A percentile compares a stretch with the other conserved stretches of the same genome.
Evolutionary conservation across 92 coral and sea anemone genomes (phyloP).

Genomic region (Epizoanthus rinbou): DNA sequence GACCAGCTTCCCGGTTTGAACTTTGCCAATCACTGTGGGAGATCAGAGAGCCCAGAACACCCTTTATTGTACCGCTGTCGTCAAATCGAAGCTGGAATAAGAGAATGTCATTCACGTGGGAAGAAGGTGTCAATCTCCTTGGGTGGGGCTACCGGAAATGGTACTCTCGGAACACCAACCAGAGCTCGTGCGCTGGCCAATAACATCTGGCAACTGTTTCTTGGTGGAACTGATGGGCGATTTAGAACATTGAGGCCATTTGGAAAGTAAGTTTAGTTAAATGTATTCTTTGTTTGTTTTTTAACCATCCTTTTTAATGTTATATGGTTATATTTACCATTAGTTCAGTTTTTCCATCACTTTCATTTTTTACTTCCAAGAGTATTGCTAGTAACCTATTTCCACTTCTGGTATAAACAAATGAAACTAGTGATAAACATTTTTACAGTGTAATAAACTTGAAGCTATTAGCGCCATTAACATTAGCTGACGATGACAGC

Average conservation of each 20-base stretch:
- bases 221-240: slow-evolving; percentile 9
- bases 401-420: no score
- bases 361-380: no score
- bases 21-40: slow-evolving; percentile 40
- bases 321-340: background rate
- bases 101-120: slow-evolving; percentile 37
- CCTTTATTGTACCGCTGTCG: slow-evolving; percentile 33
- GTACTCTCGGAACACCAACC: slow-evolving; percentile 33
- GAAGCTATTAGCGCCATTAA: no score
- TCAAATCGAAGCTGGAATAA: slow-evolving; percentile 41
- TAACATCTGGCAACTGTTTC: slow-evolving; percentile 36
- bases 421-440: no score
- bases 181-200: slow-evolving; percentile 37
- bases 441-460: no score
- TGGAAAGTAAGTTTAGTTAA: slow-evolving; percentile 35
- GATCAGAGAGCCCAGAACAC: background rate
- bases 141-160: slow-evolving; percentile 41
- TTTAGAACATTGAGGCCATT: slow-evolving; percentile 37
- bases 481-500: no score
- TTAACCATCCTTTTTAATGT: background rate
- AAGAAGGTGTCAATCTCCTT: slow-evolving; percentile 45
- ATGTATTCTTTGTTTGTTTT: background rate
- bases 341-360: no score
- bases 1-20: slow-evolving; percentile 35
- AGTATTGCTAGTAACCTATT: no score